A percentile compares a stretch with the other conserved stretches of the same genome.
Conservation (phyloP, 2,113 vertebrate genomes). For the Carassius gibelio region DNA sequence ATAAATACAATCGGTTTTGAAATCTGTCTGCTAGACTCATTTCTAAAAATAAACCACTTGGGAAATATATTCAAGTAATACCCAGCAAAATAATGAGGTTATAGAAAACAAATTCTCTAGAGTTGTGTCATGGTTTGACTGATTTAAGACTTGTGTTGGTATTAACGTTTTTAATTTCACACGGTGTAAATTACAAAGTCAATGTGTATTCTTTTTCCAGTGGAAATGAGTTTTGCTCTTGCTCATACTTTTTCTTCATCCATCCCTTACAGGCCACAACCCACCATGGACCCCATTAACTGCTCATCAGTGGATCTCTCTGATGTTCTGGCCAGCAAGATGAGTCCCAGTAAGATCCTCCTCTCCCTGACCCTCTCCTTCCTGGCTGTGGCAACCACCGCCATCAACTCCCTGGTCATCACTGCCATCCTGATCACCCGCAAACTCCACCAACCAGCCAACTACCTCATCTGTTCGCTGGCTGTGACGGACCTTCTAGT, state of each 20-base stretch:
- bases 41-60: background rate
- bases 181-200: background rate
- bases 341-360: conserved; percentile 70
- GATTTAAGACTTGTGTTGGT: background rate
- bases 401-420: conserved; percentile 86
- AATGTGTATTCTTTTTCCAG: background rate
- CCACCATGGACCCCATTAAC: conserved; percentile 42
- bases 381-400: conserved; percentile 81
- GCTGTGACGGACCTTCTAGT: conserved; percentile 89
- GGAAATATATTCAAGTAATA: background rate
- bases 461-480: conserved; percentile 86
- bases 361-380: conserved; percentile 81
- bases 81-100: background rate
- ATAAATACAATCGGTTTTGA: background rate
- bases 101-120: background rate
- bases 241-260: background rate
- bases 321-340: conserved; percentile 5
- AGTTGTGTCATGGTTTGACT: background rate
- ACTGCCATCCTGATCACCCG: conserved; percentile 84
- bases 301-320: conserved; percentile 41
- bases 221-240: background rate
- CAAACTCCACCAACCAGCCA: conserved; percentile 86
- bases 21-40: background rate
- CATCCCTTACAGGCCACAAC: background rate
- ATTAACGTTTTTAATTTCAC: background rate